A percentile compares a stretch with the other conserved stretches of the same genome.
Evolutionary conservation across 2,113 vertebrate species (phyloP).

Genomic region (Pyrgilauda ruficollis): DNA sequence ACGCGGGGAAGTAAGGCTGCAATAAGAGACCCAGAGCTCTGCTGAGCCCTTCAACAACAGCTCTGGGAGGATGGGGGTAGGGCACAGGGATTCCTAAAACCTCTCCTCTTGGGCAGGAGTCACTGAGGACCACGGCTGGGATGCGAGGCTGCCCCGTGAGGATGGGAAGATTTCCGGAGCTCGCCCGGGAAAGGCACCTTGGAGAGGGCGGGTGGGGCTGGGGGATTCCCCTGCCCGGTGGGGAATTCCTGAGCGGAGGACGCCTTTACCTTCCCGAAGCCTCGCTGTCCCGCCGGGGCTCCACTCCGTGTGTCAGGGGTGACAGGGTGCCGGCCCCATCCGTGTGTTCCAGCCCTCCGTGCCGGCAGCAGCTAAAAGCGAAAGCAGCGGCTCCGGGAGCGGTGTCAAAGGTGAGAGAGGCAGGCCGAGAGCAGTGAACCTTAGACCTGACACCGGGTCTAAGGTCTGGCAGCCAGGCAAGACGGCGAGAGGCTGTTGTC

Average conservation of each 20-base stretch:
- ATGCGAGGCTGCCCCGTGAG: background rate
- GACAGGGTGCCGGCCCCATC: background rate
- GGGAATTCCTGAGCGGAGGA: accelerated
- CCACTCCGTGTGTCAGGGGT: background rate
- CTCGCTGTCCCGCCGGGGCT: background rate
- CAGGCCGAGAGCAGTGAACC: background rate
- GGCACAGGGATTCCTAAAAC: background rate
- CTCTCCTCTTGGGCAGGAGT: background rate
- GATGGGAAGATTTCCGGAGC: background rate
- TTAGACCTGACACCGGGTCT: background rate
- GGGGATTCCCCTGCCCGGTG: accelerated
- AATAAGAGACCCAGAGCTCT: background rate
- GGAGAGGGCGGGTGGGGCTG: background rate
- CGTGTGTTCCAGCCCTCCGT: accelerated
- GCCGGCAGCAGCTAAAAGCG: background rate
- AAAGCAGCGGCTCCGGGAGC: background rate
- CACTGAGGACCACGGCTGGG: background rate
- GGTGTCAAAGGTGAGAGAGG: background rate
- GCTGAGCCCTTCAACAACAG: accelerated
- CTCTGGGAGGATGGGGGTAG: background rate
- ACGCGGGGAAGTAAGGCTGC: background rate
- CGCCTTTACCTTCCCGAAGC: slow-evolving; percentile 17
- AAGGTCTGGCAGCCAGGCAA: background rate
- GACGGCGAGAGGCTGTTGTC: background rate
- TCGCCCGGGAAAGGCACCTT: background rate